phyloP scores from a whole-genome alignment of 2,113 vertebrate species.

The Etheostoma spectabile region DNA sequence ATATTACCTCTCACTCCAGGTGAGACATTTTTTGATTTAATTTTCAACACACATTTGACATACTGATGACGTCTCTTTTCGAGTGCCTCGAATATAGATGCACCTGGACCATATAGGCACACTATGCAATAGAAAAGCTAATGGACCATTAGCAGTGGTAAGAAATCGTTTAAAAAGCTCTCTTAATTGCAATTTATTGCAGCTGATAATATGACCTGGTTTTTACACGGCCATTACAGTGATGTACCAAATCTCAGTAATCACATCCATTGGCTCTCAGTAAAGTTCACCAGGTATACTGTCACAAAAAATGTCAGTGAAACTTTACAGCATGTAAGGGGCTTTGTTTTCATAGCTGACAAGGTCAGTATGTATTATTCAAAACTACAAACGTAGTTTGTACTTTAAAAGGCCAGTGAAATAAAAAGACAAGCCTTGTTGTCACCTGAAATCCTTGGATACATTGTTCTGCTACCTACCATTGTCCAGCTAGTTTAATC shows the following conservation, averaged over 20 bases:
- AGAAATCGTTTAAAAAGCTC: slow-evolving; percentile 78
- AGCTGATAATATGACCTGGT: slow-evolving; percentile 52
- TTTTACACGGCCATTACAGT: slow-evolving; percentile 48
- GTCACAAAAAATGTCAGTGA: slow-evolving; percentile 45
- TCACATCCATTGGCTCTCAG: slow-evolving; percentile 34
- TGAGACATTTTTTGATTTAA: slow-evolving; percentile 2
- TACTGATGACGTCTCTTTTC: slow-evolving; percentile 10
- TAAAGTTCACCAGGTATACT: slow-evolving; percentile 10
- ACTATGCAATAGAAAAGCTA: slow-evolving; percentile 79
- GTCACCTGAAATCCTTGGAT: background rate
- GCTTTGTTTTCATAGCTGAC: slow-evolving; percentile 26
- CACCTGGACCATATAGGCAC: slow-evolving; percentile 70
- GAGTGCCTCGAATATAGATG: slow-evolving; percentile 64
- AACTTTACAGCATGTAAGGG: slow-evolving; percentile 30
- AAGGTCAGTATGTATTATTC: slow-evolving; percentile 2
- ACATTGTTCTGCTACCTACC: background rate
- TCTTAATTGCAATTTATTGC: slow-evolving; percentile 84
- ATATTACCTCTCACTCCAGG: background rate
- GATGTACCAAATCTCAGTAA: slow-evolving; percentile 42
- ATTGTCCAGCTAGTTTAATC: background rate
- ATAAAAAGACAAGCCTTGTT: background rate
- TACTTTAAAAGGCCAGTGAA: background rate
- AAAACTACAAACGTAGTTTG: background rate
- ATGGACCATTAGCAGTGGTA: slow-evolving; percentile 69
- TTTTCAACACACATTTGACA: slow-evolving; percentile 18